phyloP scores from a whole-genome alignment of 2,797 vertebrate species.

The Varecia variegata region DNA sequence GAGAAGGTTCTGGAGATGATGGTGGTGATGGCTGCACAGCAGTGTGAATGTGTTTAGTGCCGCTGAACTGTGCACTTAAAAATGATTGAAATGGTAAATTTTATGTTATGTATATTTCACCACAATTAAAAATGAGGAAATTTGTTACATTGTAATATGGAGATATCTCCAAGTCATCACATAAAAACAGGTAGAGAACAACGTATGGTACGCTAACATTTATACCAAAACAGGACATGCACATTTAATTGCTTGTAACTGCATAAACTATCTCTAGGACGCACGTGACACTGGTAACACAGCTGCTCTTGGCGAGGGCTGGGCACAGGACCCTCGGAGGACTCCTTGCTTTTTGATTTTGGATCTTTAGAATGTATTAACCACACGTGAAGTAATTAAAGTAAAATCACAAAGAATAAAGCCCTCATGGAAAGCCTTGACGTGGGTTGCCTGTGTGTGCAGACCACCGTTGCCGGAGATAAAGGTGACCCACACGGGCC shows the following conservation, averaged over 20 bases:
- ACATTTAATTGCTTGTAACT: fast-evolving
- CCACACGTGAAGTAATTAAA: not conserved
- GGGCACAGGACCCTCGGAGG: not conserved
- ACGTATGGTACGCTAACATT: fast-evolving
- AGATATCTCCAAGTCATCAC: not conserved
- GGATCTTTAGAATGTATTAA: not conserved
- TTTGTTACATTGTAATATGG: not conserved
- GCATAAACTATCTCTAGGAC: not conserved
- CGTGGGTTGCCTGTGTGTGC: not conserved
- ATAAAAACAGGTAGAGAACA: not conserved
- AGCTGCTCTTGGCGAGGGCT: not conserved
- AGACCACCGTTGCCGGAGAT: not conserved
- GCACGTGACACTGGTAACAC: fast-evolving
- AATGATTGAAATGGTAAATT: not conserved
- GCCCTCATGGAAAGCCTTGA: not conserved
- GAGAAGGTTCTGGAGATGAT: not conserved
- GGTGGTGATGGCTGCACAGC: not conserved
- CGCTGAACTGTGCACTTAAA: not conserved
- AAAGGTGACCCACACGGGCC: not conserved
- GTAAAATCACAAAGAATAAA: not conserved
- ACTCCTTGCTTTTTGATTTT: not conserved
- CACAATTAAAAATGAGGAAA: not conserved
- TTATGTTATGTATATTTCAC: not conserved
- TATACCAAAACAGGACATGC: not conserved
- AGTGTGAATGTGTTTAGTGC: fast-evolving